These are phyloP conservation scores for Nerophis ophidion DNA, from an alignment of 2,113 vertebrate species.

Conservation along the genomic window DNA sequence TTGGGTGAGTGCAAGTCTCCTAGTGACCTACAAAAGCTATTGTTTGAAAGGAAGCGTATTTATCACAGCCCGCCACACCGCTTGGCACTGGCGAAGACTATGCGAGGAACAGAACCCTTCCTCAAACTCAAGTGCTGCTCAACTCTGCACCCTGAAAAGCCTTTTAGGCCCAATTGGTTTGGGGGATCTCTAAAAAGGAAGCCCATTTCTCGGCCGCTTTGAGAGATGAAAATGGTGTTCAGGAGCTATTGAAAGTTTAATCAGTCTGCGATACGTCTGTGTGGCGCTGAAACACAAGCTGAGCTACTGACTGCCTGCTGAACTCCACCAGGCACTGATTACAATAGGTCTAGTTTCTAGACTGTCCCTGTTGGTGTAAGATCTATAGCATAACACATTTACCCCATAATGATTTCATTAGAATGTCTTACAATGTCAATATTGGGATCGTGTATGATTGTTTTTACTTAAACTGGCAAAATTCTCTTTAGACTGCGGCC, in stretches of 20 bases:
- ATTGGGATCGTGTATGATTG: background rate
- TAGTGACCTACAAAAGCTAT: slow-evolving; percentile 72
- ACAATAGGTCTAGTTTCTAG: slow-evolving; percentile 8
- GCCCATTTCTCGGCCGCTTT: slow-evolving; percentile 37
- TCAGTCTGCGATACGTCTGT: slow-evolving; percentile 48
- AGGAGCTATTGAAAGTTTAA: slow-evolving; percentile 57
- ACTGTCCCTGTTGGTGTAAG: background rate
- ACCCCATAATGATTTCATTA: background rate
- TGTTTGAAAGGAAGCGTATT: slow-evolving; percentile 71
- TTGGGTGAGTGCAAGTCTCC: slow-evolving; percentile 47
- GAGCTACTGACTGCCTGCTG: slow-evolving; percentile 6
- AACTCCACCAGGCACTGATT: slow-evolving; percentile 8
- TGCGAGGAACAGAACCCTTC: slow-evolving; percentile 46
- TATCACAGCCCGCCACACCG: slow-evolving; percentile 55
- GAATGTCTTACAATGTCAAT: background rate
- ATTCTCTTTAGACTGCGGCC: background rate
- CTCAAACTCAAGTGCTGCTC: slow-evolving; percentile 53
- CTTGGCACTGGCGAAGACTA: slow-evolving; percentile 37
- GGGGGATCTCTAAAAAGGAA: slow-evolving; percentile 46
- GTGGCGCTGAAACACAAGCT: slow-evolving; percentile 1
- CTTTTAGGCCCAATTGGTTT: slow-evolving; percentile 48
- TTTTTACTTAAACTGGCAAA: background rate
- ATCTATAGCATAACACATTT: background rate
- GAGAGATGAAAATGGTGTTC: slow-evolving; percentile 52
- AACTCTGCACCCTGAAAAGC: slow-evolving; percentile 52